A percentile compares a stretch with the other conserved stretches of the same genome.
phyloP scores from a whole-genome alignment of 2,113 vertebrate species.

The Microcebus murinus region DNA sequence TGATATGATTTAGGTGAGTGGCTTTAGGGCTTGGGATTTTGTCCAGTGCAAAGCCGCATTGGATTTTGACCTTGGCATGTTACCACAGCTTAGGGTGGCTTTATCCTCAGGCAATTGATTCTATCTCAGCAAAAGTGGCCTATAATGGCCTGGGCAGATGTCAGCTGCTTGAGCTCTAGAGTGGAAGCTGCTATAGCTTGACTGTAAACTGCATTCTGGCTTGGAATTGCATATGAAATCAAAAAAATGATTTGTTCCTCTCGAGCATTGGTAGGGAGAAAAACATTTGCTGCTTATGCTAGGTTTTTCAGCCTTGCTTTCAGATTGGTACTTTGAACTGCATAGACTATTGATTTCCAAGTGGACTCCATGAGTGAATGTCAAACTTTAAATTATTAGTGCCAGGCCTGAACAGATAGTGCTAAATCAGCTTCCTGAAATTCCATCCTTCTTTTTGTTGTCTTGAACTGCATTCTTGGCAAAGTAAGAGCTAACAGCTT shows the following conservation, averaged over 20 bases:
- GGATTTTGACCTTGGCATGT: not conserved
- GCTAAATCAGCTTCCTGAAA: not conserved
- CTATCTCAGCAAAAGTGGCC: not conserved
- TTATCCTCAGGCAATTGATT: not conserved
- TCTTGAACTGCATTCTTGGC: not conserved
- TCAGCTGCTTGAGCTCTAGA: not conserved
- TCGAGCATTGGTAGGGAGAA: not conserved
- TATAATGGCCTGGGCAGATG: not conserved
- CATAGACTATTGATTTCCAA: not conserved
- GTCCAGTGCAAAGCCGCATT: not conserved
- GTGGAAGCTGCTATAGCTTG: not conserved
- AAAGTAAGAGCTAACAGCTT: not conserved
- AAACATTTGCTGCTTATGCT: not conserved
- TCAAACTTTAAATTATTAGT: not conserved
- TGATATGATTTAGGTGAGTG: not conserved
- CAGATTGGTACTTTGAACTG: not conserved
- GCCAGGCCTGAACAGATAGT: not conserved
- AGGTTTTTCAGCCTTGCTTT: not conserved
- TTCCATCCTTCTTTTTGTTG: not conserved
- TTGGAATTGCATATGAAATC: not conserved
- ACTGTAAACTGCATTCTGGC: not conserved
- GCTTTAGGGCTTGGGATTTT: not conserved
- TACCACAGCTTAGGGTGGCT: not conserved
- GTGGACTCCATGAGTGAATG: not conserved
- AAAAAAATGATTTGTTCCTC: not conserved